phyloP scores from a whole-genome alignment of 2,113 vertebrate genomes.

The Ceratotherium simum region DNA sequence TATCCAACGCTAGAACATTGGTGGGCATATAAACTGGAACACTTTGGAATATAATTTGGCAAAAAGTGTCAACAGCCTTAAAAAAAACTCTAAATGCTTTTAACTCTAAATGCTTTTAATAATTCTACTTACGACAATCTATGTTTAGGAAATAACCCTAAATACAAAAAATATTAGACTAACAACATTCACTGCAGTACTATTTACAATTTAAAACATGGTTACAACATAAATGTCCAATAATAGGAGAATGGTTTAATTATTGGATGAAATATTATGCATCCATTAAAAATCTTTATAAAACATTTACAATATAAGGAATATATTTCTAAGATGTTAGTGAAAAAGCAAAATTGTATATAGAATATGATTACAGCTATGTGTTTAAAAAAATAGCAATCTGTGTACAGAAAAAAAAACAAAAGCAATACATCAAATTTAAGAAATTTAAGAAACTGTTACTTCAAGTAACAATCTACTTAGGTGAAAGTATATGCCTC shows the following conservation, averaged over 20 bases:
- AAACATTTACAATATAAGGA: background rate
- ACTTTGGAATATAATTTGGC: background rate
- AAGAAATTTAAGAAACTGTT: background rate
- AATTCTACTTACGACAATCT: background rate
- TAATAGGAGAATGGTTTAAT: background rate
- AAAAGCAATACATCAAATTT: background rate
- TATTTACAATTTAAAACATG: background rate
- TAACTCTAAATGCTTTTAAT: background rate
- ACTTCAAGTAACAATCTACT: background rate
- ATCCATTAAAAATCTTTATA: background rate
- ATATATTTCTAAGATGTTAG: constrained; percentile 13
- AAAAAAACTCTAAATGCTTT: constrained; percentile 5
- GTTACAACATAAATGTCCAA: background rate
- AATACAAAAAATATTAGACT: constrained; percentile 2
- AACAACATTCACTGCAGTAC: background rate
- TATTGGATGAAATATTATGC: background rate
- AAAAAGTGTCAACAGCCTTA: background rate
- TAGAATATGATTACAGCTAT: background rate
- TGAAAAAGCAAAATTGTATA: constrained; percentile 16
- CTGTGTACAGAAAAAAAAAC: background rate
- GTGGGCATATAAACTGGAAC: background rate
- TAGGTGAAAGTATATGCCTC: background rate
- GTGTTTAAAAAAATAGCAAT: background rate
- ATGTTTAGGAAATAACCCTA: background rate
- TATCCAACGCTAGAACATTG: background rate